Percentiles rank a stretch among this genome's conserved stretches.
These are phyloP conservation scores for Corythucha ciliata DNA, from an alignment of 2,888 invertebrate genomes.

Conservation along the genomic window DNA sequence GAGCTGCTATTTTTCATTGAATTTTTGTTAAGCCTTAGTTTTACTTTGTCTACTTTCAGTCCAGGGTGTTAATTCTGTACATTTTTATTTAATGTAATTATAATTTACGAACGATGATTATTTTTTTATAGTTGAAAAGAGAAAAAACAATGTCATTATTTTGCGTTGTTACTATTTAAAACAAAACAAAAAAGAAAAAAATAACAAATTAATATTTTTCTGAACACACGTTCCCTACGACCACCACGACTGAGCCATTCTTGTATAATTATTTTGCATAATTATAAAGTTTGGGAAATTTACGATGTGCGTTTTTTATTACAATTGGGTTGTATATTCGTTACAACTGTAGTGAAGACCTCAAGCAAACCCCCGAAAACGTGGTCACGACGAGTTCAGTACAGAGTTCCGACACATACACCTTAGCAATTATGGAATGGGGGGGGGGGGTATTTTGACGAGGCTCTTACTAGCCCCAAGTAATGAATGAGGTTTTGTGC, in stretches of 20 bases:
- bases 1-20: conserved; percentile 2
- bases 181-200: too few relatives aligned
- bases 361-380: too few relatives aligned
- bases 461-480: too few relatives aligned
- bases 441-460: too few relatives aligned
- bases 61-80: conserved; percentile 24
- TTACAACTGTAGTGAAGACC: too few relatives aligned
- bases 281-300: conserved; percentile 35
- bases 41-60: conserved; percentile 20
- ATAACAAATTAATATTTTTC: conserved; percentile 21
- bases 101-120: too few relatives aligned
- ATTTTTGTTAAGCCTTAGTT: conserved; percentile 16
- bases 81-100: conserved; percentile 21
- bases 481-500: too few relatives aligned
- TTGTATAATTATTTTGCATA: conserved; percentile 34
- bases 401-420: too few relatives aligned
- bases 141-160: conserved; percentile 18
- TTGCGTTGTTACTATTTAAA: conserved; percentile 21
- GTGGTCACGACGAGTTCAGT: too few relatives aligned
- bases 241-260: conserved; percentile 36
- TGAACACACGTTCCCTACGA: conserved; percentile 30
- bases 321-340: too few relatives aligned
- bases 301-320: neutral
- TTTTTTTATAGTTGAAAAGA: too few relatives aligned
- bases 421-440: too few relatives aligned